Evolutionary conservation across 92 coral and sea anemone genomes (phyloP).

Genomic region (Galaxea fascicularis): DNA sequence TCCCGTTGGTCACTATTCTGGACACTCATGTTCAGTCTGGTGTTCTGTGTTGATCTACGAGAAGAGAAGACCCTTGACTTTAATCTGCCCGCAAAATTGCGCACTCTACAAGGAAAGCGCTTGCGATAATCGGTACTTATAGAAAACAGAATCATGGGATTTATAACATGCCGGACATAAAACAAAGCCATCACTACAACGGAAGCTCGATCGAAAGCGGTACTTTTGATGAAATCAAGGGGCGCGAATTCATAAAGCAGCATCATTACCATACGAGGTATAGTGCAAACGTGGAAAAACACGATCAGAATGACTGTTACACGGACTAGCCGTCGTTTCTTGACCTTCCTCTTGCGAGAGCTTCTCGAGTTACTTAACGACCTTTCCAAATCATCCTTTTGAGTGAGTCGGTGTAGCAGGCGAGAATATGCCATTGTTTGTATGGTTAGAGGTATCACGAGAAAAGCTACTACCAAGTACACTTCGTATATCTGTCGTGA

Average conservation of each 20-base stretch:
- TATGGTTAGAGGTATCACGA: slow-evolving; percentile 61
- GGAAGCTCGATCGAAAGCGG: slow-evolving; percentile 17
- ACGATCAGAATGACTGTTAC: slow-evolving; percentile 53
- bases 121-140: slow-evolving; percentile 66
- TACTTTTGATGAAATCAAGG: neutral
- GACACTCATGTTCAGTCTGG: neutral
- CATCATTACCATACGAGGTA: slow-evolving; percentile 70
- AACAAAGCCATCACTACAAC: slow-evolving; percentile 47
- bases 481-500: slow-evolving; percentile 58
- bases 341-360: neutral
- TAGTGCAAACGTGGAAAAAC: slow-evolving; percentile 64
- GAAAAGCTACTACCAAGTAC: slow-evolving; percentile 66
- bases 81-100: neutral
- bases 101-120: slow-evolving; percentile 16
- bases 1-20: neutral
- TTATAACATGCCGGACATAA: slow-evolving; percentile 65
- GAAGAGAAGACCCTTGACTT: neutral
- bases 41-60: slow-evolving; percentile 14
- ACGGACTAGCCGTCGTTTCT: slow-evolving; percentile 13
- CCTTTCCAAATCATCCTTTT: neutral
- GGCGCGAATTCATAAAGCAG: slow-evolving; percentile 54
- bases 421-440: slow-evolving; percentile 74
- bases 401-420: slow-evolving; percentile 50
- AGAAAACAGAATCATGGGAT: slow-evolving; percentile 66
- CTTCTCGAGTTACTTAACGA: slow-evolving; percentile 15